Evolutionary conservation across 2,113 vertebrate genomes (phyloP).

Genomic region (Neolamprologus kungweensis): DNA sequence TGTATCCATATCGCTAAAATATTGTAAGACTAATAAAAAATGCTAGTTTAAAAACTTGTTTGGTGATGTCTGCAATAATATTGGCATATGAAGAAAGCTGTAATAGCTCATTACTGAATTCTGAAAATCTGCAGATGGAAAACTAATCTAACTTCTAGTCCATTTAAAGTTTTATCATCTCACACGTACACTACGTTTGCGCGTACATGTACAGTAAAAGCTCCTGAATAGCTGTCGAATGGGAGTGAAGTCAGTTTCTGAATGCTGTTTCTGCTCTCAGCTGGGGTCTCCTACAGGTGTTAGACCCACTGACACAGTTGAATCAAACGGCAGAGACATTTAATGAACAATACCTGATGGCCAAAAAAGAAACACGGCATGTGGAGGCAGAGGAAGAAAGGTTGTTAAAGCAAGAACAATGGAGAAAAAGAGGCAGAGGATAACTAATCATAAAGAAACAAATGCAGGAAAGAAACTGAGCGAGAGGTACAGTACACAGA

Average conservation of each 20-base stretch:
- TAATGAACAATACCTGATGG: background rate
- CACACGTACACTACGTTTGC: background rate
- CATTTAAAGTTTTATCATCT: background rate
- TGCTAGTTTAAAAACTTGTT: background rate
- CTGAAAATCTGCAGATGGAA: background rate
- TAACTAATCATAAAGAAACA: background rate
- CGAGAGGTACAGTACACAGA: background rate
- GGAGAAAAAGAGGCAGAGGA: background rate
- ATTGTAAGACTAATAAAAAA: background rate
- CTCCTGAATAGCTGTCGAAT: background rate
- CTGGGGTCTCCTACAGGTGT: background rate
- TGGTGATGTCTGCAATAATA: background rate
- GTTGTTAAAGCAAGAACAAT: background rate
- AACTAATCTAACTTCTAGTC: background rate
- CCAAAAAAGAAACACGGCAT: background rate
- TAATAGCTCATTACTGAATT: background rate
- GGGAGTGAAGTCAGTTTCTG: background rate
- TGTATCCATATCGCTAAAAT: background rate
- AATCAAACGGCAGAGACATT: background rate
- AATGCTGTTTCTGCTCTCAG: background rate
- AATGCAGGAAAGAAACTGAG: background rate
- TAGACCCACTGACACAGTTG: background rate
- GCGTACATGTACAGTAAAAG: background rate
- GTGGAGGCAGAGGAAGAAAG: background rate
- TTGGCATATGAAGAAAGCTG: background rate